phyloP scores from a whole-genome alignment of 1,140 invertebrate genomes.

The Drosophila equinoxialis region DNA sequence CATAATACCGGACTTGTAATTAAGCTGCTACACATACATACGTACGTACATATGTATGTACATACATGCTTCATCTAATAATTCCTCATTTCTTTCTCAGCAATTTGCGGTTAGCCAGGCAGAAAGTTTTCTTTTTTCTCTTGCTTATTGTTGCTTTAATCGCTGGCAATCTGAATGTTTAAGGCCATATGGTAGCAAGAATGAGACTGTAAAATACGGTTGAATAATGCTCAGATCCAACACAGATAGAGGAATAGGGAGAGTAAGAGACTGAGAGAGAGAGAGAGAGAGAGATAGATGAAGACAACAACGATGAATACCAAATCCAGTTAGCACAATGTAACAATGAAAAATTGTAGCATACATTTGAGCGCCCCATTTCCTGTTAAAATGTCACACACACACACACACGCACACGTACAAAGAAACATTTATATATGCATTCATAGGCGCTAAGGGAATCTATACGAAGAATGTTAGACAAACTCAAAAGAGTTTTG shows the following conservation, averaged over 20 bases:
- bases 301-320: slow-evolving; percentile 2
- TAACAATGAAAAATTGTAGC: slow-evolving; percentile 45
- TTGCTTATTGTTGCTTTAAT: slow-evolving; percentile 4
- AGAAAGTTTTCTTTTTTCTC: not conserved
- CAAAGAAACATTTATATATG: not conserved
- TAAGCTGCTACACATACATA: slow-evolving; percentile 16
- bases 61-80: not conserved
- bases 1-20: slow-evolving; percentile 48
- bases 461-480: slow-evolving; percentile 8
- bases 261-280: not conserved
- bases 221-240: not conserved
- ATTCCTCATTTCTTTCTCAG: not conserved
- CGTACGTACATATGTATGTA: too few relatives aligned
- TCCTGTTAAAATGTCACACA: slow-evolving; percentile 31
- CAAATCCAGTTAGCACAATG: slow-evolving; percentile 34
- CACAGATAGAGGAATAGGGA: not conserved
- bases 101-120: slow-evolving; percentile 7
- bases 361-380: slow-evolving; percentile 49
- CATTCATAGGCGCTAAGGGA: slow-evolving; percentile 8
- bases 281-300: not conserved
- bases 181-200: not conserved
- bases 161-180: slow-evolving; percentile 2
- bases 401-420: not conserved
- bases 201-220: slow-evolving; percentile 1
- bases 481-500: slow-evolving; percentile 8